Evolutionary conservation across 2,113 vertebrate genomes (phyloP).

Genomic region (Dicerorhinus sumatrensis): DNA sequence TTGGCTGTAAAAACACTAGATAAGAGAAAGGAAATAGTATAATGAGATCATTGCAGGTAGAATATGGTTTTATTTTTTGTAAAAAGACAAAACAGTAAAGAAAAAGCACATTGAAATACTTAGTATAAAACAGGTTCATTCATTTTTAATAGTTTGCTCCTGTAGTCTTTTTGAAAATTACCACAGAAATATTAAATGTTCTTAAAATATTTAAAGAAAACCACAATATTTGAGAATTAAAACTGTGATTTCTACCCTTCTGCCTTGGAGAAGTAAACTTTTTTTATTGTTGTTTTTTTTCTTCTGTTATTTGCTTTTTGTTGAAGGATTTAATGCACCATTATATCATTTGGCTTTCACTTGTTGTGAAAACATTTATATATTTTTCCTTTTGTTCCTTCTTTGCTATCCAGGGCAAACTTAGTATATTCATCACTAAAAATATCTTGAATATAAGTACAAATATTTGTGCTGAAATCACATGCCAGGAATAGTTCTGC

Average conservation of each 20-base stretch:
- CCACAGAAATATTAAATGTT: slow-evolving; percentile 43
- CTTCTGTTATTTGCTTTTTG: slow-evolving; percentile 15
- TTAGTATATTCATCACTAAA: not conserved
- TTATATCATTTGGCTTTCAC: not conserved
- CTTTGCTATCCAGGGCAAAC: not conserved
- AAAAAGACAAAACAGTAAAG: slow-evolving; percentile 39
- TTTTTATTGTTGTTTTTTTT: not conserved
- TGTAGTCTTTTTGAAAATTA: slow-evolving; percentile 13
- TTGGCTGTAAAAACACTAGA: not conserved
- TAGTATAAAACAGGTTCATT: not conserved
- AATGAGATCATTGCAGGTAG: not conserved
- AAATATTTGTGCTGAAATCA: not conserved
- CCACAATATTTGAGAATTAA: not conserved
- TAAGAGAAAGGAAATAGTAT: not conserved
- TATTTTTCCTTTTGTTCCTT: not conserved
- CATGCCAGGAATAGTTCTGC: not conserved
- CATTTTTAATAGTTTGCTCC: slow-evolving; percentile 60
- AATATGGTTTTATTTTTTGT: not conserved
- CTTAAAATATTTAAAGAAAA: slow-evolving; percentile 65
- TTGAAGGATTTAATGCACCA: not conserved
- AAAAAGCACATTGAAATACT: not conserved
- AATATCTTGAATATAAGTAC: not conserved
- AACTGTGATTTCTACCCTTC: not conserved
- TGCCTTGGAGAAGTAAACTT: not conserved
- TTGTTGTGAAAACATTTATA: not conserved